Percentiles rank a stretch among this genome's conserved stretches.
These are phyloP conservation scores for Gallinago nigripennis DNA, from an alignment of 2,797 vertebrate species.

Conservation along the genomic window DNA sequence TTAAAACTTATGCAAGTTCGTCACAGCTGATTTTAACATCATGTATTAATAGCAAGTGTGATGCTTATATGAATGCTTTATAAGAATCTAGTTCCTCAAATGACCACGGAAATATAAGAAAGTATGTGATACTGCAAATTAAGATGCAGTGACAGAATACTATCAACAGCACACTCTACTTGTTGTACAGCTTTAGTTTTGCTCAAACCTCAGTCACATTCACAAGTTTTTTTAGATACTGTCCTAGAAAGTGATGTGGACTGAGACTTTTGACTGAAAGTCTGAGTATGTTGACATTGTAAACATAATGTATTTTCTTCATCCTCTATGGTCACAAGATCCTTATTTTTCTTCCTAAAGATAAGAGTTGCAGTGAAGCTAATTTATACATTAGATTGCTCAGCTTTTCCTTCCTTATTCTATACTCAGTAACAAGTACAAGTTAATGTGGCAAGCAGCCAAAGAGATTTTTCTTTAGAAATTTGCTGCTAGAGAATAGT, in stretches of 20 bases:
- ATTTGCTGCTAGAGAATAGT: background rate
- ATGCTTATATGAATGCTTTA: background rate
- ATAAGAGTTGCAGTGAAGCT: background rate
- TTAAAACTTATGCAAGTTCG: background rate
- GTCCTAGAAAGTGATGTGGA: background rate
- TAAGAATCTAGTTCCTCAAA: background rate
- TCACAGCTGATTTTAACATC: background rate
- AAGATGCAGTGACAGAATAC: background rate
- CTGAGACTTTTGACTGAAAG: background rate
- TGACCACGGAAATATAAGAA: background rate
- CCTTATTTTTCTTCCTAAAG: background rate
- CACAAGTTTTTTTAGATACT: background rate
- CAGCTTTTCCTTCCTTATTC: background rate
- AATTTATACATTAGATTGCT: background rate
- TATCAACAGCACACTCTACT: background rate
- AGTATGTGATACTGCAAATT: background rate
- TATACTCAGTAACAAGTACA: background rate
- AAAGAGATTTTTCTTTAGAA: background rate
- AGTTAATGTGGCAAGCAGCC: background rate
- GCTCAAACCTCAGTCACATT: background rate
- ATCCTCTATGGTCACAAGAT: background rate
- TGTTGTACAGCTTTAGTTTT: background rate
- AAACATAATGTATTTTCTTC: background rate
- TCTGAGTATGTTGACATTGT: background rate
- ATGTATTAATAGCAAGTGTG: background rate